Evolutionary conservation across 53 echinoderm and acorn worm species (phyloP).

Genomic region (Zoroaster sp.): DNA sequence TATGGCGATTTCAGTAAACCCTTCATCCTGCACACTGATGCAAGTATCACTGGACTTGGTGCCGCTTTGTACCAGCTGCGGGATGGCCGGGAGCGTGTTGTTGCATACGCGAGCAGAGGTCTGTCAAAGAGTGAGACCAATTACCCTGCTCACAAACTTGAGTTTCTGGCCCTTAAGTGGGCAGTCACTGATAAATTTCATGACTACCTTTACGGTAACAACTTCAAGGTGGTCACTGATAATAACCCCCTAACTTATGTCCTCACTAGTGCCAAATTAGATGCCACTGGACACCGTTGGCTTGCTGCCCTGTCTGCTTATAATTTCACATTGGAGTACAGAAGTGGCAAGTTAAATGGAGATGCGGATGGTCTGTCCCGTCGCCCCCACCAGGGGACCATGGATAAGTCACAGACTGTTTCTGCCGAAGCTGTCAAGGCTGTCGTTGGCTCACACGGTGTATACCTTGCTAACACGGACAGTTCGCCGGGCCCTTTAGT

Average conservation of each 20-base stretch:
- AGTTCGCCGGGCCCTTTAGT: neutral
- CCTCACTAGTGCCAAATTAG: neutral
- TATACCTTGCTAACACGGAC: too few species aligned
- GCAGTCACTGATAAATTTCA: constrained; percentile 66
- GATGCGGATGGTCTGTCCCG: neutral
- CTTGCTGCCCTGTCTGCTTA: neutral
- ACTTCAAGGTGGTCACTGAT: neutral
- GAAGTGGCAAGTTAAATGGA: neutral
- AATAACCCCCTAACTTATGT: neutral
- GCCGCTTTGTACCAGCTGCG: constrained; percentile 59
- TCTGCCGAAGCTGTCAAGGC: too few species aligned
- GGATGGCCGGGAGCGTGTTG: constrained; percentile 2
- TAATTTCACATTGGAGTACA: neutral
- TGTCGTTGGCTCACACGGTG: too few species aligned
- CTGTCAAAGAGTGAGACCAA: constrained; percentile 54
- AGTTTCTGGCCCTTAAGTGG: constrained; percentile 64
- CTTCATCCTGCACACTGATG: constrained; percentile 55
- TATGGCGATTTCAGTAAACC: constrained; percentile 42
- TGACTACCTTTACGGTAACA: constrained; percentile 36
- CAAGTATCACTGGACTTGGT: constrained; percentile 41
- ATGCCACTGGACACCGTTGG: neutral
- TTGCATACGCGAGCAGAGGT: constrained; percentile 69
- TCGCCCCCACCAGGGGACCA: neutral
- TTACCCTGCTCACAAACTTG: constrained; percentile 63
- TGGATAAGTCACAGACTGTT: neutral